Conservation (phyloP, 2,113 vertebrate genomes). For the Ellobius talpinus region DNA sequence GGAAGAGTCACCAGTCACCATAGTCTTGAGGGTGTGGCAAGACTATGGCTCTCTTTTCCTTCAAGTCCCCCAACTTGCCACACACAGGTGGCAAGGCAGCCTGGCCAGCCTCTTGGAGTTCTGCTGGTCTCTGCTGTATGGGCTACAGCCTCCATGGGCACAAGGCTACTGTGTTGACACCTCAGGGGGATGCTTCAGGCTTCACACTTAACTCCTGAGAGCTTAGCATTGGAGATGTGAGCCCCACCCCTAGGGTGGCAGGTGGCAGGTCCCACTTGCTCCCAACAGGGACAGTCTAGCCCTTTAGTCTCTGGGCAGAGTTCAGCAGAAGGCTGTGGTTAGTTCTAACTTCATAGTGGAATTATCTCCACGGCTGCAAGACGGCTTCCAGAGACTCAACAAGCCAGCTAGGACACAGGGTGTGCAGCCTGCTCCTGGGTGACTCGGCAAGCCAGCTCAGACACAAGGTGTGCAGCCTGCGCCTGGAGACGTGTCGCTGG, state of each 20-base stretch:
- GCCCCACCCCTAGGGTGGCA: neutral
- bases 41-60: neutral
- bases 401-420: neutral
- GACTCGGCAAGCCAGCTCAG: too few relatives aligned
- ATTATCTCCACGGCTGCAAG: neutral
- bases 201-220: neutral
- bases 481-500: neutral
- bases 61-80: accelerated
- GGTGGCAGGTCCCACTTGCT: neutral
- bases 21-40: neutral
- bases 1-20: neutral
- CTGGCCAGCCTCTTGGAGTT: accelerated
- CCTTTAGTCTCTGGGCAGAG: neutral
- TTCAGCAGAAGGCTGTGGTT: neutral
- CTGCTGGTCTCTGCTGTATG: neutral
- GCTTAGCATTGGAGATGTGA: neutral
- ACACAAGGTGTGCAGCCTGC: accelerated
- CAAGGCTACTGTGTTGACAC: neutral
- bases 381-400: neutral
- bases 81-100: accelerated
- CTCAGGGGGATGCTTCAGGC: neutral
- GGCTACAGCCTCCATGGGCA: accelerated
- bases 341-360: conserved; percentile 20
- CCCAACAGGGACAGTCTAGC: neutral
- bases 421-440: neutral